Evolutionary conservation across 2,113 vertebrate genomes (phyloP).

Genomic region (Rafetus swinhoei): DNA sequence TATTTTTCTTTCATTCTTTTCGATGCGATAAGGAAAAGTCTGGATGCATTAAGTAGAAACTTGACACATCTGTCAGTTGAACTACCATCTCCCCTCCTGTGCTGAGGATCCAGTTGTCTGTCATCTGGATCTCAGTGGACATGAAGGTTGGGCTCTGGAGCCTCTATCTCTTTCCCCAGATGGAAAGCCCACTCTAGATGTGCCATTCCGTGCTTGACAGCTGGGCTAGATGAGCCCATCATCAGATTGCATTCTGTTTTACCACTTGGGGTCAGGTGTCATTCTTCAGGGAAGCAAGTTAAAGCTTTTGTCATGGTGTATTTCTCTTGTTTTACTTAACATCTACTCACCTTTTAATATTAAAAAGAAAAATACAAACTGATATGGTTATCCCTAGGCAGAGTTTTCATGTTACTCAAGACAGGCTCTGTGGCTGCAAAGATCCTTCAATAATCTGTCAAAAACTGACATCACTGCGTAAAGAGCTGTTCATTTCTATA

Average conservation of each 20-base stretch:
- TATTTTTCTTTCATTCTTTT: not conserved
- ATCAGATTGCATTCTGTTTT: constrained; percentile 18
- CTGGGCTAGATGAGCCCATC: constrained; percentile 35
- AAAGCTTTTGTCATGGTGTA: constrained; percentile 28
- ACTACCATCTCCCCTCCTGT: constrained; percentile 1
- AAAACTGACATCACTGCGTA: constrained; percentile 57
- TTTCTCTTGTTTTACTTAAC: constrained; percentile 74
- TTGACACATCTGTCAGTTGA: constrained; percentile 5
- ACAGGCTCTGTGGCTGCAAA: constrained; percentile 51
- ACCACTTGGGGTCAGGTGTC: constrained; percentile 65
- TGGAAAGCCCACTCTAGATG: constrained; percentile 4
- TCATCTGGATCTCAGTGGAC: constrained; percentile 30
- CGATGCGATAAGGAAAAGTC: not conserved
- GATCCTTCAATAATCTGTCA: constrained; percentile 75
- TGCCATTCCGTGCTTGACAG: constrained; percentile 43
- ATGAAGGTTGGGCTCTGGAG: constrained; percentile 11
- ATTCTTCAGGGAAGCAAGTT: constrained; percentile 57
- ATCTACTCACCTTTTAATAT: constrained; percentile 77
- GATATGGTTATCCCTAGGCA: constrained; percentile 73
- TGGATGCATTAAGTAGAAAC: constrained; percentile 16
- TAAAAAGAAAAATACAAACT: constrained; percentile 60
- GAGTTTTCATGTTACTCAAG: constrained; percentile 18
- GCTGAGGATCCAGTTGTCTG: constrained; percentile 21
- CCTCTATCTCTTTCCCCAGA: constrained; percentile 36
- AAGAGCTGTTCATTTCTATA: constrained; percentile 68